Evolutionary conservation across 2,888 invertebrate species (phyloP).

Genomic region (Sphinx pinastri): DNA sequence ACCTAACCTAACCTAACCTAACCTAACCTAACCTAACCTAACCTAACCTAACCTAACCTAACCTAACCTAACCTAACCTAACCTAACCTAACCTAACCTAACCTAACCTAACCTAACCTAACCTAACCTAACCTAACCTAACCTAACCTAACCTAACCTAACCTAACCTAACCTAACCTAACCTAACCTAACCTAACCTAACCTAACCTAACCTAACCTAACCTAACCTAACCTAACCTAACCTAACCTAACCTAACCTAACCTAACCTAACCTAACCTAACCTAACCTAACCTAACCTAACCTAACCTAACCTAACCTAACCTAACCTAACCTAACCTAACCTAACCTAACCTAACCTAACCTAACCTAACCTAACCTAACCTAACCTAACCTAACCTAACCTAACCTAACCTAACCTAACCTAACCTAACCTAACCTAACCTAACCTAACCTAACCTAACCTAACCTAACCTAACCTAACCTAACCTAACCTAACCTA

Average conservation of each 20-base stretch:
- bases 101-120: constrained; percentile 40
- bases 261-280: too few species aligned
- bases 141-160: constrained; percentile 40
- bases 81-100: constrained; percentile 37
- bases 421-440: constrained; percentile 5
- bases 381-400: constrained; percentile 5
- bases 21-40: constrained; percentile 37
- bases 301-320: constrained; percentile 5
- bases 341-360: constrained; percentile 5
- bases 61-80: constrained; percentile 36
- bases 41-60: constrained; percentile 38
- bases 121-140: constrained; percentile 39
- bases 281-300: constrained; percentile 5
- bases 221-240: constrained; percentile 5
- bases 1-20: constrained; percentile 36
- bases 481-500: constrained; percentile 5
- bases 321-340: constrained; percentile 5
- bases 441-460: constrained; percentile 5
- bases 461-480: constrained; percentile 5
- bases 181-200: constrained; percentile 32
- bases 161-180: constrained; percentile 34
- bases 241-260: too few species aligned
- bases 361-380: constrained; percentile 5
- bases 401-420: constrained; percentile 5
- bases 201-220: constrained; percentile 31